phyloP scores from a whole-genome alignment of 2,888 invertebrate genomes.

The Aelia acuminata region DNA sequence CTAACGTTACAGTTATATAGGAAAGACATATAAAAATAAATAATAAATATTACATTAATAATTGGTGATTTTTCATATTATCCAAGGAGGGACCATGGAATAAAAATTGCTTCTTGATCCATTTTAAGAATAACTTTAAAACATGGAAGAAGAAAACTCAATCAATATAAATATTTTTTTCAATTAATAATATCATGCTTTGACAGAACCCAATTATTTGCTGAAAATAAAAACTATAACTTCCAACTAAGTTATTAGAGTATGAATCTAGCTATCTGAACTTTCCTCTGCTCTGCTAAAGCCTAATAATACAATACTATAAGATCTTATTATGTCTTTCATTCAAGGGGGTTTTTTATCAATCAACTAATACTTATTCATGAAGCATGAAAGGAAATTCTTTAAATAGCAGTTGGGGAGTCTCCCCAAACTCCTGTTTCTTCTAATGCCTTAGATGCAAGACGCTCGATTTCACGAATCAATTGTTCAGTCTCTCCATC shows the following conservation, averaged over 20 bases:
- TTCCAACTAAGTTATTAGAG: not conserved
- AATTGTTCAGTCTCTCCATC: constrained; percentile 78
- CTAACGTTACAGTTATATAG: no score
- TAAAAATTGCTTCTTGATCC: no score
- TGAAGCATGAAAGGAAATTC: not conserved
- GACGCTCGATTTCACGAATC: constrained; percentile 77
- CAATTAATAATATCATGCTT: no score
- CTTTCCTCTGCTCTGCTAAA: constrained; percentile 12
- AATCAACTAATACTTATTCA: not conserved
- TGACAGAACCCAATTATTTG: no score
- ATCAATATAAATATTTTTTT: no score
- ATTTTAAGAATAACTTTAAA: no score
- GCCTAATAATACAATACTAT: not conserved
- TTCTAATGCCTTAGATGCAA: constrained; percentile 76
- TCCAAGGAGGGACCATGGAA: no score
- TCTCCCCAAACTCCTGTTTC: constrained; percentile 73
- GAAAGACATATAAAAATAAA: no score
- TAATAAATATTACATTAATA: no score
- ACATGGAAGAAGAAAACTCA: no score
- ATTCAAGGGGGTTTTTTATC: not conserved
- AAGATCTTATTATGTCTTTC: not conserved
- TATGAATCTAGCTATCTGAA: not conserved
- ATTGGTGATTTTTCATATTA: no score
- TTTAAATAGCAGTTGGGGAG: not conserved
- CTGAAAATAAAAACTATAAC: not conserved